These are phyloP conservation scores for Mamestra brassicae DNA, from an alignment of 2,888 invertebrate genomes.

Conservation along the genomic window DNA sequence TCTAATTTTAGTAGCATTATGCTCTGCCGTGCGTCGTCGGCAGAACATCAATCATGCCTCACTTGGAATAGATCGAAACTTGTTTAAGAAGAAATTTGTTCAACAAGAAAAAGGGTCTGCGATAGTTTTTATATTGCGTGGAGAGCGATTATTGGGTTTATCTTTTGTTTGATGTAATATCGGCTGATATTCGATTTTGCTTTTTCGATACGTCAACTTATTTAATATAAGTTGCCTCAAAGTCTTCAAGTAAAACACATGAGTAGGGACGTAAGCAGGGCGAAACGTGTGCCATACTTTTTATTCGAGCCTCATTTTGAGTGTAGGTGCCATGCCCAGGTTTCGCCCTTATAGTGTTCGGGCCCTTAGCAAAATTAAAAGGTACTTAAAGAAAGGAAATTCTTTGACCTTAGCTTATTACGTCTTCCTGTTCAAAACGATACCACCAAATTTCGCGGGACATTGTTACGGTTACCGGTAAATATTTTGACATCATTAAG, in stretches of 20 bases:
- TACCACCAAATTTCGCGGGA: constrained; percentile 26
- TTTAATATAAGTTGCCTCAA: constrained; percentile 39
- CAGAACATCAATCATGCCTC: constrained; percentile 80
- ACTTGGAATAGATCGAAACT: constrained; percentile 70
- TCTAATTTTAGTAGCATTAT: constrained; percentile 81
- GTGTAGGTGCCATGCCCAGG: neutral
- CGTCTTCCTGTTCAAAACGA: constrained; percentile 18
- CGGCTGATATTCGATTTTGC: constrained; percentile 42
- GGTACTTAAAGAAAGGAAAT: neutral
- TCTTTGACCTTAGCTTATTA: constrained; percentile 14
- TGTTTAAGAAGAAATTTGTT: constrained; percentile 61
- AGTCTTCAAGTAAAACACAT: constrained; percentile 15
- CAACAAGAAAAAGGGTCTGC: constrained; percentile 62
- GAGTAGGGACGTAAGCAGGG: neutral
- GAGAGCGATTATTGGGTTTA: constrained; percentile 54
- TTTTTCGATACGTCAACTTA: constrained; percentile 46
- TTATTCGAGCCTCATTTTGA: neutral
- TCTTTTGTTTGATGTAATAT: constrained; percentile 54
- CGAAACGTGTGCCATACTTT: neutral
- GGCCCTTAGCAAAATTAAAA: constrained; percentile 2
- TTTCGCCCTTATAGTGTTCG: neutral
- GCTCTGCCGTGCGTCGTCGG: constrained; percentile 72
- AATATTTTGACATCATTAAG: constrained; percentile 58
- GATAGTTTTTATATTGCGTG: constrained; percentile 50
- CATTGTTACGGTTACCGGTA: constrained; percentile 36